Base-by-base conservation (phyloP, 2,888 invertebrate genomes). In the Philopedon plagiatum region DNA sequence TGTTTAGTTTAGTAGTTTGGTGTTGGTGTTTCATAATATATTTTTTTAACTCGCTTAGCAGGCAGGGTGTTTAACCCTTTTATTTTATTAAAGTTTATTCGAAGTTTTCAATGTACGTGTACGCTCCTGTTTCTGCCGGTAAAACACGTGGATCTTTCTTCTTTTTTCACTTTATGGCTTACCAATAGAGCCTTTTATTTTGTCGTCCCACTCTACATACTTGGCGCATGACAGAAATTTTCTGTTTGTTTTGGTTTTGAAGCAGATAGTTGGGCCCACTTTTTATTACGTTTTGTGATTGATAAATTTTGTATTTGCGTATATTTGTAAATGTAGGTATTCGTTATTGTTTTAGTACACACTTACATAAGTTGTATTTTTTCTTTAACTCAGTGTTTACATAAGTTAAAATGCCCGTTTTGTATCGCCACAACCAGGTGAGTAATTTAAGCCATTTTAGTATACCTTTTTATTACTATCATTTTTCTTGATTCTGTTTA, bases 221-320 rank as follows among this genome's bases (percentile, higher is more conserved):
- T n/a, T 2, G 13, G 39, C 39, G 39, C 39, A 39, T 39, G 39
- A 5, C 34, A 44, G 23, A 23, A 46, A 46, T 23, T 21, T 46
- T 46, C 21, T 23, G 46, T 44, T 41, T 41, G 19, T 46, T 21
- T 23, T 46, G 23, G 23, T 21, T 46, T 46, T 21, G 21, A 15
- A 5, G 21, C 21, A 23, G 46, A n/a, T 11, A 46, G n/a, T 21
- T 4, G 21, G 9, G 21, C 46, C 1, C n/a, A 44, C 46, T 21
- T 46, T 44, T 39, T n/a, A n/a, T 46, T 46, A 23, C 46, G 23
- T 46, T 46, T 46, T 46, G 44, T 9, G 19, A 18, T 44, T 18
- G 19, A 44, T 44, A 44, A 44, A 2, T 44, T 44, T 19, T 9
- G 13, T 46, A 23, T 46, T 46, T 46, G 23, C 21, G 23, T 46